Conservation (phyloP, 2,888 invertebrate genomes). For the Pseudoips prasinana region DNA sequence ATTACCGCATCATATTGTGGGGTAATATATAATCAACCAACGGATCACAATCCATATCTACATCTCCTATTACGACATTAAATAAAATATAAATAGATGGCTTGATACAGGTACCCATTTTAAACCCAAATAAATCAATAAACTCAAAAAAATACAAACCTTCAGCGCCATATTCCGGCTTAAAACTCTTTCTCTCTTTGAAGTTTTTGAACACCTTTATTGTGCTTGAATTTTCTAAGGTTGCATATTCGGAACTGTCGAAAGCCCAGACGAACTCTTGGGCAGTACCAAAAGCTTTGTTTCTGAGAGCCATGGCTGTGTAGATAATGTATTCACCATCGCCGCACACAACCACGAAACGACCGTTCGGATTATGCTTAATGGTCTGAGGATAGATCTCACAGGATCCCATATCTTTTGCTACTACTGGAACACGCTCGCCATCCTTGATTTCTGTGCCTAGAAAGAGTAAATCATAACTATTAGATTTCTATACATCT, state of each 20-base stretch:
- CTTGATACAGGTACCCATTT: too few species aligned
- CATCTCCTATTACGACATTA: too few species aligned
- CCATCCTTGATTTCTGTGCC: constrained; percentile 92
- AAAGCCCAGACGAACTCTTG: constrained; percentile 99
- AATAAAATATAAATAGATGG: too few species aligned
- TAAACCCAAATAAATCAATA: too few species aligned
- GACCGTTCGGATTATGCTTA: constrained; percentile 98
- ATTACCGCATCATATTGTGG: constrained; percentile 8
- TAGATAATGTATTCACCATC: constrained; percentile 99
- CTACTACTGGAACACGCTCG: constrained; percentile 94
- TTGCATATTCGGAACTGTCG: constrained; percentile 96
- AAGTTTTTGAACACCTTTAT: constrained; percentile 99
- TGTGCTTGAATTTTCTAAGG: constrained; percentile 93
- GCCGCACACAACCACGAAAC: constrained; percentile 96
- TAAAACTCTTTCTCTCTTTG: constrained; percentile 97
- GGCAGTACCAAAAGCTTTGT: constrained; percentile 99
- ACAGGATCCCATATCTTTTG: constrained; percentile 99
- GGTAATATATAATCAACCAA: too few species aligned
- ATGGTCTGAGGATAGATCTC: constrained; percentile 99
- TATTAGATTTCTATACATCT: too few species aligned
- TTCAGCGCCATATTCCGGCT: constrained; percentile 98
- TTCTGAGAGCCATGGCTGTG: constrained; percentile 99
- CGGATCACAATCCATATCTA: too few species aligned
- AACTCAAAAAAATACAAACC: too few species aligned
- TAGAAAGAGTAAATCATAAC: constrained; percentile 19